phyloP scores from a whole-genome alignment of 2,888 invertebrate genomes.

The Erebia epiphron region DNA sequence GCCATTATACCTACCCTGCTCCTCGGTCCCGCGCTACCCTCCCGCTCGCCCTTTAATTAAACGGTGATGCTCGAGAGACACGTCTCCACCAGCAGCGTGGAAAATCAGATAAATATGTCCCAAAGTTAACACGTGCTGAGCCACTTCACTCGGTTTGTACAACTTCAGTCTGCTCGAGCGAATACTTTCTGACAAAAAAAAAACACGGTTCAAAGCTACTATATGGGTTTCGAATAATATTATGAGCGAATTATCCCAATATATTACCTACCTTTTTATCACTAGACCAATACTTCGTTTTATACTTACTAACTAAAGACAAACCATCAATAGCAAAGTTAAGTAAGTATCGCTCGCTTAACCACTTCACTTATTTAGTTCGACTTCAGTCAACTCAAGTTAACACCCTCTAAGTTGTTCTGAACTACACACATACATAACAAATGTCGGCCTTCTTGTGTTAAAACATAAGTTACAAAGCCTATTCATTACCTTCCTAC shows the following conservation, averaged over 20 bases:
- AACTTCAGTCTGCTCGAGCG: slow-evolving; percentile 32
- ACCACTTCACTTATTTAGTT: background rate
- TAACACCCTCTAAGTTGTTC: background rate
- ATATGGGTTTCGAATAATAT: too few relatives aligned
- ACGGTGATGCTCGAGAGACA: slow-evolving; percentile 81
- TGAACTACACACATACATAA: background rate
- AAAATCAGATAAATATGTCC: slow-evolving; percentile 79
- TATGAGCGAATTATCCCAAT: too few relatives aligned
- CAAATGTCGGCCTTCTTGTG: background rate
- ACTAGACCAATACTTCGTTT: too few relatives aligned
- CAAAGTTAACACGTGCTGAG: slow-evolving; percentile 61
- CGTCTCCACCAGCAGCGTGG: slow-evolving; percentile 73
- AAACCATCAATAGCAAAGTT: background rate
- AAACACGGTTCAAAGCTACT: background rate
- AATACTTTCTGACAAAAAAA: background rate
- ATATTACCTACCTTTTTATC: too few relatives aligned
- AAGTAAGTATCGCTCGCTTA: background rate
- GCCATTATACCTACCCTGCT: slow-evolving; percentile 81
- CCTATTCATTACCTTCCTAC: slow-evolving; percentile 9
- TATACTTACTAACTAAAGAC: too few relatives aligned
- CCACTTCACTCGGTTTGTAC: slow-evolving; percentile 55
- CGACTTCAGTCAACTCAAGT: background rate
- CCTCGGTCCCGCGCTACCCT: slow-evolving; percentile 63
- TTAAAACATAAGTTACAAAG: slow-evolving; percentile 13
- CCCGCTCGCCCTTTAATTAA: slow-evolving; percentile 81